These are phyloP conservation scores for Sciurus niger DNA, from an alignment of 2,113 vertebrate genomes.

Conservation along the genomic window DNA sequence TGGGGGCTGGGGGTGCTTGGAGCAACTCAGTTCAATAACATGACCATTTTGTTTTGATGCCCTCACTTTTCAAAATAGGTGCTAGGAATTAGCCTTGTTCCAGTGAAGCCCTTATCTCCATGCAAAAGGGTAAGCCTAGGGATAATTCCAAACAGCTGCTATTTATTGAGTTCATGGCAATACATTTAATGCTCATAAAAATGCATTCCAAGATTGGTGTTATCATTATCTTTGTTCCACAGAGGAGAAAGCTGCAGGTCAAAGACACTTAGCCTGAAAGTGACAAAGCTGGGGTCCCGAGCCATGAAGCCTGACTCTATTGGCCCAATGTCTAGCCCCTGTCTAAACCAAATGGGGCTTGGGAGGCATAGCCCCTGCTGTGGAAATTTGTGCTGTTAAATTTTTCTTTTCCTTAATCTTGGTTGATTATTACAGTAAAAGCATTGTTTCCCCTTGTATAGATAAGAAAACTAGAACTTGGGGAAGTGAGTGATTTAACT, in stretches of 20 bases:
- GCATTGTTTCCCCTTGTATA: neutral
- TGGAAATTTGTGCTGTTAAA: neutral
- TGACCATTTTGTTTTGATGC: neutral
- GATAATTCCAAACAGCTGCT: neutral
- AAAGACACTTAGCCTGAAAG: neutral
- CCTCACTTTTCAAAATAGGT: neutral
- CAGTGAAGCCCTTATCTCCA: neutral
- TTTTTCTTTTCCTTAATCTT: conserved; percentile 15
- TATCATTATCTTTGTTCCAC: neutral
- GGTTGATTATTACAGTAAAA: neutral
- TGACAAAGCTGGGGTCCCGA: neutral
- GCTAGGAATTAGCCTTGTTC: neutral
- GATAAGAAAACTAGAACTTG: neutral
- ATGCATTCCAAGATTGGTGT: neutral
- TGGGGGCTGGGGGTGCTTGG: too few relatives aligned
- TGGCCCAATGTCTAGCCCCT: neutral
- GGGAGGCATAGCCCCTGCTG: neutral
- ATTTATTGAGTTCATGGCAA: neutral
- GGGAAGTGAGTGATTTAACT: neutral
- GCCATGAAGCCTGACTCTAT: neutral
- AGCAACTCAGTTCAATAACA: neutral
- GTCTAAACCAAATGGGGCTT: neutral
- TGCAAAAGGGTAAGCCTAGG: neutral
- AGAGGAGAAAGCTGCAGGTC: neutral
- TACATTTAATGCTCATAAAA: neutral